Percentiles rank a stretch among this genome's conserved stretches.
These are phyloP conservation scores for Synodontis membranacea DNA, from an alignment of 2,113 vertebrate species.

Conservation along the genomic window DNA sequence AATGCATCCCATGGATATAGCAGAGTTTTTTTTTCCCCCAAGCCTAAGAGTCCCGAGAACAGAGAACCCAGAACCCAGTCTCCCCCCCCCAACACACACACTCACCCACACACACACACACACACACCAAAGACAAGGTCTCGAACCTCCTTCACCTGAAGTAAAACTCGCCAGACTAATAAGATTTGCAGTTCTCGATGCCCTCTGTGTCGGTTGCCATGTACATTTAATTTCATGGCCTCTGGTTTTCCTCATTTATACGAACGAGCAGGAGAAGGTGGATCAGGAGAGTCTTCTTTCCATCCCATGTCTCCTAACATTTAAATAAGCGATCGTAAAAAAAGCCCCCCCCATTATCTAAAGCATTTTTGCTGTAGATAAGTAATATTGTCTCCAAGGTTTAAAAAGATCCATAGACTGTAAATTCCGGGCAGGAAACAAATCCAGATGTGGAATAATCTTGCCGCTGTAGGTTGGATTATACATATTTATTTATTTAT, in stretches of 20 bases:
- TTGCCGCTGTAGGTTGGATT: not conserved
- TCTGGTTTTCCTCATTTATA: not conserved
- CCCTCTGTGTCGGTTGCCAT: not conserved
- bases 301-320: not conserved
- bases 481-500: not conserved
- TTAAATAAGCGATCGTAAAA: not conserved
- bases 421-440: not conserved
- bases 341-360: not conserved
- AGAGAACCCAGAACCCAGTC: not conserved
- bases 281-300: not conserved
- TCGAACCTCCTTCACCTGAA: constrained; percentile 53
- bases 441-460: not conserved
- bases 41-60: not conserved
- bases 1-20: not conserved
- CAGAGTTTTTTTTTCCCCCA: not conserved
- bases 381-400: not conserved
- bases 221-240: not conserved
- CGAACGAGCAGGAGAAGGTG: no score
- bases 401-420: not conserved
- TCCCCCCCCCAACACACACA: not conserved
- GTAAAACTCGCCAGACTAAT: not conserved
- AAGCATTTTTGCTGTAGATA: not conserved
- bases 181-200: no score
- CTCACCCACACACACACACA: not conserved
- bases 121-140: not conserved